phyloP scores from a whole-genome alignment of 2,888 invertebrate genomes.

The Clostera curtula region DNA sequence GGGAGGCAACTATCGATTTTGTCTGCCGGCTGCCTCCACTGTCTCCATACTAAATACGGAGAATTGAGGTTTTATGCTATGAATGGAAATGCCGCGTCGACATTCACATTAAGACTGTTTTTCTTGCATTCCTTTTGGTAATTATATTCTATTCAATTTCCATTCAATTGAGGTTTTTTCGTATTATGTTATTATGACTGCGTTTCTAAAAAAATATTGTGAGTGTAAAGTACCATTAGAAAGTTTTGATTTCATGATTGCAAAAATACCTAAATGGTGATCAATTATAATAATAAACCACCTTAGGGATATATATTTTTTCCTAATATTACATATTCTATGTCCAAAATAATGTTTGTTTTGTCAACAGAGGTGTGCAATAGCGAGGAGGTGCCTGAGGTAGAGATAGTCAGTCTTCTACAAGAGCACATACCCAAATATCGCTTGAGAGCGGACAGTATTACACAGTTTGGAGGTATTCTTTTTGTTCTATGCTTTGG shows the following conservation, averaged over 20 bases:
- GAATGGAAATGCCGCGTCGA: slow-evolving; percentile 27
- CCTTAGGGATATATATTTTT: no score
- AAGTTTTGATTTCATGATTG: slow-evolving; percentile 17
- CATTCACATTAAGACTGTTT: slow-evolving; percentile 26
- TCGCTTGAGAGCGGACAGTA: slow-evolving; percentile 92
- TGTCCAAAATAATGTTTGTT: slow-evolving; percentile 26
- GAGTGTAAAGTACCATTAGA: no score
- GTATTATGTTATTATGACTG: no score
- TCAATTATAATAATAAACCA: no score
- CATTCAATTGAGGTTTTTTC: no score
- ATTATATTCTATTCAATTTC: no score
- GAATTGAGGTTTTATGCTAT: slow-evolving; percentile 36
- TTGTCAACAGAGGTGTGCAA: slow-evolving; percentile 89
- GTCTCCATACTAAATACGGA: slow-evolving; percentile 51
- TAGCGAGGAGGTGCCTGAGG: slow-evolving; percentile 93
- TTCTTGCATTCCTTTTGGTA: no score
- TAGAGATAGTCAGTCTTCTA: slow-evolving; percentile 95
- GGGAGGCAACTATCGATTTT: slow-evolving; percentile 58
- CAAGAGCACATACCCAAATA: slow-evolving; percentile 97
- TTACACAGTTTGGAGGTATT: slow-evolving; percentile 94
- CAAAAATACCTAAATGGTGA: slow-evolving; percentile 3
- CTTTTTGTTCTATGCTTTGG: slow-evolving; percentile 2
- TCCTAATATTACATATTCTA: no score
- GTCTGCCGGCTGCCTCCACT: slow-evolving; percentile 58
- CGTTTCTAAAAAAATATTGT: no score